Percentiles rank a stretch among this genome's conserved stretches.
phyloP scores from a whole-genome alignment of 1,140 invertebrate genomes.

The Drosophila bocki region DNA sequence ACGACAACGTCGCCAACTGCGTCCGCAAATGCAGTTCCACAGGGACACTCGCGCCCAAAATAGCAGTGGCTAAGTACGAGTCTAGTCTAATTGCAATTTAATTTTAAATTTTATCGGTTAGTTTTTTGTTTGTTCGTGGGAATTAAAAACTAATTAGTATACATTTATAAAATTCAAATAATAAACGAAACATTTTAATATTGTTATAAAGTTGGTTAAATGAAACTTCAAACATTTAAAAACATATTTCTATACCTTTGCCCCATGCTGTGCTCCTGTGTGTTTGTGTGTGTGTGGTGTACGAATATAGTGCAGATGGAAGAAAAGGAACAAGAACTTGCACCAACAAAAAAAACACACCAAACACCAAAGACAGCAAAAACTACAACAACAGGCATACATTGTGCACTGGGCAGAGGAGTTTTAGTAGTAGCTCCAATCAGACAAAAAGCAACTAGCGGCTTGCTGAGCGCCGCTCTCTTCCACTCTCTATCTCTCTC shows the following conservation, averaged over 20 bases:
- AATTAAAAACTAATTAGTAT: too few species aligned
- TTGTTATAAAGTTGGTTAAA: background rate
- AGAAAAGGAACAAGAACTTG: slow-evolving; percentile 61
- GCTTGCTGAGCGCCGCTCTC: slow-evolving; percentile 52
- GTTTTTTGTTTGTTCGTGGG: too few species aligned
- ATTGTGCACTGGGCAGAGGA: slow-evolving; percentile 14
- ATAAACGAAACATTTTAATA: too few species aligned
- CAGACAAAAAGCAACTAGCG: slow-evolving; percentile 55
- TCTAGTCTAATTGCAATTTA: background rate
- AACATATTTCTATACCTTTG: background rate
- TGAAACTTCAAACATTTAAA: background rate
- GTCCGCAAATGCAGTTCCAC: slow-evolving; percentile 42
- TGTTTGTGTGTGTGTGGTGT: slow-evolving; percentile 21
- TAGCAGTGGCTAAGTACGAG: background rate
- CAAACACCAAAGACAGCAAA: slow-evolving; percentile 23
- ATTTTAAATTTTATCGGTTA: background rate
- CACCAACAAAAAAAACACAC: slow-evolving; percentile 47
- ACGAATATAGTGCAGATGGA: slow-evolving; percentile 48
- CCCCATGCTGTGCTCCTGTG: background rate
- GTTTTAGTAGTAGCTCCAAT: slow-evolving; percentile 34
- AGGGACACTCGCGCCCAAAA: background rate
- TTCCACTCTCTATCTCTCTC: slow-evolving; percentile 38
- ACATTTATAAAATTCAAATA: too few species aligned
- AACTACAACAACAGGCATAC: slow-evolving; percentile 12
- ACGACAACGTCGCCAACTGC: slow-evolving; percentile 18